phyloP scores from a whole-genome alignment of 2,797 vertebrate genomes.

The Muscicapa comitata region DNA sequence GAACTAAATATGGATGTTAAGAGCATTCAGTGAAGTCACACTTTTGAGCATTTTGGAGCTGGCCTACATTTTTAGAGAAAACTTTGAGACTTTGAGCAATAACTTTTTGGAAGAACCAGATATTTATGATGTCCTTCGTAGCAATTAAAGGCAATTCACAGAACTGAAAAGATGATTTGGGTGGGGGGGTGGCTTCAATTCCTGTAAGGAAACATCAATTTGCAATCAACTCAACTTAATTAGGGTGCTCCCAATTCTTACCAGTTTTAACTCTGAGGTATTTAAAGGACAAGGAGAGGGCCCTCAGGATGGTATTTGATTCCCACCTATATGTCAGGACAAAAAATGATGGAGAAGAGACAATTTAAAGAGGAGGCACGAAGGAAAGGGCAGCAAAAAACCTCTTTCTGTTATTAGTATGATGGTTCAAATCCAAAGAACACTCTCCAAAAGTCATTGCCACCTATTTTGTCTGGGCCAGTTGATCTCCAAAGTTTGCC shows the following conservation, averaged over 20 bases:
- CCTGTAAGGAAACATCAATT: neutral
- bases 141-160: constrained; percentile 33
- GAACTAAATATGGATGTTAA: constrained; percentile 57
- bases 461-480: neutral
- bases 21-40: constrained; percentile 8
- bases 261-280: neutral
- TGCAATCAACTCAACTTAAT: neutral
- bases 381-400: neutral
- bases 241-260: neutral
- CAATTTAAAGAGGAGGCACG: neutral
- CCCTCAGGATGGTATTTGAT: neutral
- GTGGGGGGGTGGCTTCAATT: neutral
- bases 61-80: constrained; percentile 29
- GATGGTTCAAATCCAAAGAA: neutral
- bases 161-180: neutral
- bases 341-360: neutral
- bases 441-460: neutral
- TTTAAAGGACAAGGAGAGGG: neutral
- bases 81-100: neutral
- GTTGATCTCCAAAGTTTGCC: neutral
- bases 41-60: constrained; percentile 20
- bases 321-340: neutral
- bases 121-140: neutral
- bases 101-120: constrained; percentile 15
- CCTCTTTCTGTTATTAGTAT: neutral